Conservation (phyloP, 2,113 vertebrate genomes). For the Cavia aperea region DNA sequence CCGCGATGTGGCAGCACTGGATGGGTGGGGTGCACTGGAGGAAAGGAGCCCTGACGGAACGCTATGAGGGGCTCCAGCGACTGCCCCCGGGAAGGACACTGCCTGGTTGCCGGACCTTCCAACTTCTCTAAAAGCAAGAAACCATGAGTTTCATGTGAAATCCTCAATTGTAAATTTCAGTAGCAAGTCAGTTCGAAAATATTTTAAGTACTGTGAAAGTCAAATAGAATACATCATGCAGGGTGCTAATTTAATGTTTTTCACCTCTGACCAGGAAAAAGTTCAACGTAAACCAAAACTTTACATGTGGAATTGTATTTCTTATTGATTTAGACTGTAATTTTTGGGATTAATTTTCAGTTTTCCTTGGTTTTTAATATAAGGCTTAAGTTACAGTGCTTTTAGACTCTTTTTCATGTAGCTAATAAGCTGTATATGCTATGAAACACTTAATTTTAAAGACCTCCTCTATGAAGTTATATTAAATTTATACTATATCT, state of each 20-base stretch:
- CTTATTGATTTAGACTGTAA: neutral
- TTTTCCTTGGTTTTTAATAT: constrained; percentile 18
- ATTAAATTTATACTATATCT: neutral
- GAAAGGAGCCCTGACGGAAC: neutral
- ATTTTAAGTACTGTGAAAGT: constrained; percentile 18
- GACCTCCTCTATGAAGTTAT: neutral
- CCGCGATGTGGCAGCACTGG: neutral
- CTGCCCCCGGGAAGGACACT: neutral
- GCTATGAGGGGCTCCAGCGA: neutral
- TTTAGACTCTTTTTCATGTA: constrained; percentile 35
- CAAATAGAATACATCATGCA: neutral
- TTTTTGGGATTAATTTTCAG: constrained; percentile 28
- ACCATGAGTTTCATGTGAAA: constrained; percentile 38
- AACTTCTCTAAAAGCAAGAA: constrained; percentile 15
- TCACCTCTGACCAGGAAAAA: constrained; percentile 11
- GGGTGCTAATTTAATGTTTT: neutral
- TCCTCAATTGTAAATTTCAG: constrained; percentile 25
- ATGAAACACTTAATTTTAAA: neutral
- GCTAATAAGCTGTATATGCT: neutral
- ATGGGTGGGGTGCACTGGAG: neutral
- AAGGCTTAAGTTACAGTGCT: neutral
- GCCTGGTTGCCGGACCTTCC: neutral
- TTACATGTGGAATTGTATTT: neutral
- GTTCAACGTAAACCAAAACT: constrained; percentile 21
- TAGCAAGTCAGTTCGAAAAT: constrained; percentile 16